Base-by-base conservation (phyloP, 2,888 invertebrate species). In the Opisthograptis luteolata region DNA sequence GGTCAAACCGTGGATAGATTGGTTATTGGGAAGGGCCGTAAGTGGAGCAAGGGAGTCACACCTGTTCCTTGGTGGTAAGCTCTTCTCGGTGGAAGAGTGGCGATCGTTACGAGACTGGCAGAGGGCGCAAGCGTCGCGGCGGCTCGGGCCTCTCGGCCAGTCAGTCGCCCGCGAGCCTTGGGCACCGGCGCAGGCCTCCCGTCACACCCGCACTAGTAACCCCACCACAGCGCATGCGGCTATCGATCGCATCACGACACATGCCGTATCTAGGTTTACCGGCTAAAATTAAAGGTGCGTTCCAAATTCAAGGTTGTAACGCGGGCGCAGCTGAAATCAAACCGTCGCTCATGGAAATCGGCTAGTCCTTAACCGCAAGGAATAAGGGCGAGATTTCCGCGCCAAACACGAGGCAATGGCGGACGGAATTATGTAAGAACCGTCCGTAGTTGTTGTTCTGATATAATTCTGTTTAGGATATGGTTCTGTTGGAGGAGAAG, bases 281-380 rank as follows among this genome's bases (percentile, higher is more conserved):
- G 87, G 87, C 89, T 89, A 89, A 87, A 87, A 84, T 88, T 87
- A 88, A 88, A 89, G 89, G 89, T 89, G 87, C 87, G 88, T 88
- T 84, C 82, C 74, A 69, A 79, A 82, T 85, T 87, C 88, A 88
- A 88, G 88, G 88, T 86, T 87, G 84, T 76, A 73, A 81, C 85
- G 86, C 87, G 84, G 81, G 87, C 87, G 86, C 87, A 85, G 83
- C 83, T 77, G 73, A 81, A 87, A 84, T 84, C 84, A 76, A 70
- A 80, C 81, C 74, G 81, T 74, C 77, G 79, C 79, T 77, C 81
- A 84, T 78, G 86, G 84, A 79, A 84, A 76, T 37, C 48, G 8
- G 27, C 17, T 7, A 32, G 44, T 47, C 48, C 50, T 58, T 53
- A 49, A 32, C 27, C 45, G 13, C 22, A 37, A 39, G 39, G 10